A percentile compares a stretch with the other conserved stretches of the same genome.
phyloP scores from a whole-genome alignment of 2,888 invertebrate species.

The Rhyacophila evoluta region DNA sequence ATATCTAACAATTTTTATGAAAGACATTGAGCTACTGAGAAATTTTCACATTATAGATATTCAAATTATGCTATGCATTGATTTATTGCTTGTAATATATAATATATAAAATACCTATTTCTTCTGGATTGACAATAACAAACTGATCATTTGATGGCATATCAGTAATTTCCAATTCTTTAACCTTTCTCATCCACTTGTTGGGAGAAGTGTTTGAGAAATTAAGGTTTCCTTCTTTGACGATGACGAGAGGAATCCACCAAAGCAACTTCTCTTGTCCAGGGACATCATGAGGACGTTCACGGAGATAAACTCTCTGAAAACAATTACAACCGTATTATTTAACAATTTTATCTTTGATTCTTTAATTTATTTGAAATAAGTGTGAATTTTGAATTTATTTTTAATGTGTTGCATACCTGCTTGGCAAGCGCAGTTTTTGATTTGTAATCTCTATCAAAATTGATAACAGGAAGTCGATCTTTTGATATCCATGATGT shows the following conservation, averaged over 20 bases:
- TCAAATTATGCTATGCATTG: no score
- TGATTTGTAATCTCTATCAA: slow-evolving; percentile 75
- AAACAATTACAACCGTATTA: slow-evolving; percentile 54
- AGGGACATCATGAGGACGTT: slow-evolving; percentile 79
- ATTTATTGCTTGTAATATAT: no score
- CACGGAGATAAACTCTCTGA: slow-evolving; percentile 78
- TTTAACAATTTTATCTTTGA: no score
- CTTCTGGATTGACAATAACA: slow-evolving; percentile 85
- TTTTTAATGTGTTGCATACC: no score
- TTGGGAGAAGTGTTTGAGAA: slow-evolving; percentile 71
- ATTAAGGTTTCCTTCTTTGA: slow-evolving; percentile 71
- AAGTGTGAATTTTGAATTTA: no score
- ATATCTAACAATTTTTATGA: no score
- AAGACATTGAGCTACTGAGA: no score
- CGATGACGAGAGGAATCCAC: slow-evolving; percentile 80
- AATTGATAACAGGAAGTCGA: slow-evolving; percentile 80
- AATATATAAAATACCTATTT: slow-evolving; percentile 73
- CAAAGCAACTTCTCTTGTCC: slow-evolving; percentile 78
- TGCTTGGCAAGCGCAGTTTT: slow-evolving; percentile 75
- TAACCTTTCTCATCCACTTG: slow-evolving; percentile 75
- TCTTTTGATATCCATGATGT: slow-evolving; percentile 87
- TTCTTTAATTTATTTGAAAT: no score
- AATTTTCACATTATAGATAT: no score
- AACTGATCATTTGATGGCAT: slow-evolving; percentile 74
- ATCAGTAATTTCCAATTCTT: slow-evolving; percentile 67